Evolutionary conservation across 2,113 vertebrate genomes (phyloP).

Genomic region (Parotia lawesii): DNA sequence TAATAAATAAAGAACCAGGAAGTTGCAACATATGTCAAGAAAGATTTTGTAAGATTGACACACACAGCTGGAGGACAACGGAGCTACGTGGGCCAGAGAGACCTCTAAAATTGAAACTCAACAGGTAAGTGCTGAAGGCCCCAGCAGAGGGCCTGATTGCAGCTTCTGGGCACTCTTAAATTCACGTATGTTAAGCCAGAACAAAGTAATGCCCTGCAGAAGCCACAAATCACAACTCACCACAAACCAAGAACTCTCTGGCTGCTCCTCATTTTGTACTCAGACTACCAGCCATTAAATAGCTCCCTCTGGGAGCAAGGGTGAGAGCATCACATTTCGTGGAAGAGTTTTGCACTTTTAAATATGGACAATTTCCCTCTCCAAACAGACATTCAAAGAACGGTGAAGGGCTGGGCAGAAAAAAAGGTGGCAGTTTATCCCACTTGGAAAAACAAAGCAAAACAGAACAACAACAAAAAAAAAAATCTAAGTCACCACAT

Average conservation of each 20-base stretch:
- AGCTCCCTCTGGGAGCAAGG: constrained; percentile 20
- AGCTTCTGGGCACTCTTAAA: constrained; percentile 24
- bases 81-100: constrained; percentile 8
- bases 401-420: constrained; percentile 58
- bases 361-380: constrained; percentile 56
- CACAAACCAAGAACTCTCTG: constrained; percentile 32
- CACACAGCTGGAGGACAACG: neutral
- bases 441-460: constrained; percentile 26
- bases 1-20: neutral
- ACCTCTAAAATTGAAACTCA: neutral
- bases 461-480: neutral
- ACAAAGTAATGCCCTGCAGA: neutral
- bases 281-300: neutral
- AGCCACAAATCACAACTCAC: neutral
- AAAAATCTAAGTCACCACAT: constrained; percentile 72
- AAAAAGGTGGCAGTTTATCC: constrained; percentile 72
- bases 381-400: constrained; percentile 53
- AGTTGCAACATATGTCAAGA: neutral
- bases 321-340: neutral
- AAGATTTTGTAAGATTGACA: neutral
- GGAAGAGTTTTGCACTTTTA: constrained; percentile 12
- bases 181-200: constrained; percentile 13
- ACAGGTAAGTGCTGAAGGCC: neutral
- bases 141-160: neutral
- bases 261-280: neutral